Evolutionary conservation across 2,888 invertebrate species (phyloP), one percentile per base, ranked within the genome.

Genomic region (Rhimphoctona megacephalus): DNA sequence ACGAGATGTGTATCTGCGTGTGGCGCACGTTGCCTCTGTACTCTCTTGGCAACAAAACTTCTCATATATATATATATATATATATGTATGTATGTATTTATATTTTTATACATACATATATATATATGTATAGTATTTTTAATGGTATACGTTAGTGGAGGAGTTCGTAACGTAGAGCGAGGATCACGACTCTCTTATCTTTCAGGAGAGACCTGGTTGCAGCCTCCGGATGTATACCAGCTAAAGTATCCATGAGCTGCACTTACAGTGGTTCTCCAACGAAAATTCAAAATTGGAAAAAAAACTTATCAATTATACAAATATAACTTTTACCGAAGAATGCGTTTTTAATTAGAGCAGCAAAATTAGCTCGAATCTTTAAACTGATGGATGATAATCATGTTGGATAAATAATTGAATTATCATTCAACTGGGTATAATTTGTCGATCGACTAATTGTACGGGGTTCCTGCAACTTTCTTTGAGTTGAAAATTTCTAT

Each of bases 121-220:
- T 52, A 69, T 17, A 39, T 22, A 25, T 39, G 39, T 74, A 54
- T 49, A 52, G 54, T n/a, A 17, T 66, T 73, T 74, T 81, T 74
- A 74, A 76, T 84, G 80, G 79, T 74, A 72, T 69, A 83, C 57
- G 54, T 49, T 77, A 30, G 22, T 19, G 61, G 30, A 66, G 61
- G 70, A 73, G 81, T 73, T 64, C 49, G 73, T 73, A 72, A 80
- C 81, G 82, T 76, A 83, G 79, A 90, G 90, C 90, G 91, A 90
- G 90, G 89, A 92, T 93, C 93, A 93, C 93, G 93, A 93, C 92
- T 92, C 92, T 91, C 93, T 93, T 93, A 93, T 93, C 93, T 93
- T 69, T 74, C 88, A 88, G 81, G 74, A 87, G 89, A 88, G 88
- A 89, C 67, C 67, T 54, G 64, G 74, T 80, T 83, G 80, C 83